Percentiles rank a stretch among this genome's conserved stretches.
These are phyloP conservation scores for Indri indri DNA, from an alignment of 2,113 vertebrate species.

Conservation along the genomic window DNA sequence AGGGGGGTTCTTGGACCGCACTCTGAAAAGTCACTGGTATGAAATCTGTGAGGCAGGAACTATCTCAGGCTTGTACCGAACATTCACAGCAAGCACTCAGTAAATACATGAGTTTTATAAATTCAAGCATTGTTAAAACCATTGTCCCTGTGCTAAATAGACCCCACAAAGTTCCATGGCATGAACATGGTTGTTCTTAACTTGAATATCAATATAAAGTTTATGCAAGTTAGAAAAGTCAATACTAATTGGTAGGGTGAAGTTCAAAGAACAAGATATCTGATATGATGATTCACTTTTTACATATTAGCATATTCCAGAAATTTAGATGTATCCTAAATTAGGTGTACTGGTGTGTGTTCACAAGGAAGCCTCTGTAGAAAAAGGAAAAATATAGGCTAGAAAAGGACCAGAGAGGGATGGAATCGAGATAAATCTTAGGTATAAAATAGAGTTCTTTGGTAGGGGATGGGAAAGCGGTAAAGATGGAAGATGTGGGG, in stretches of 20 bases:
- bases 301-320: not conserved
- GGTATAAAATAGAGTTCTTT: not conserved
- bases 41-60: not conserved
- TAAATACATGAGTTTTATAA: not conserved
- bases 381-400: not conserved
- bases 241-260: not conserved
- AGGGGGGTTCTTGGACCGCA: not conserved
- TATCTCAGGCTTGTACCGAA: not conserved
- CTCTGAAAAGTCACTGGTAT: not conserved
- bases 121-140: not conserved
- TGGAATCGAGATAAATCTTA: not conserved
- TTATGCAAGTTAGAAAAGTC: constrained; percentile 9
- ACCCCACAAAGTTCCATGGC: not conserved
- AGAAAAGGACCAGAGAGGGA: not conserved
- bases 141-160: not conserved
- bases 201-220: not conserved
- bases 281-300: not conserved
- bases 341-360: not conserved
- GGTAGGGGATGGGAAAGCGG: not conserved
- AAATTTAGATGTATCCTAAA: not conserved
- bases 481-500: not conserved
- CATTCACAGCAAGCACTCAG: not conserved
- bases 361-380: not conserved
- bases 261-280: not conserved
- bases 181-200: not conserved